Evolutionary conservation across 1,140 invertebrate genomes (phyloP).

Genomic region (Medauroidea extradentata): DNA sequence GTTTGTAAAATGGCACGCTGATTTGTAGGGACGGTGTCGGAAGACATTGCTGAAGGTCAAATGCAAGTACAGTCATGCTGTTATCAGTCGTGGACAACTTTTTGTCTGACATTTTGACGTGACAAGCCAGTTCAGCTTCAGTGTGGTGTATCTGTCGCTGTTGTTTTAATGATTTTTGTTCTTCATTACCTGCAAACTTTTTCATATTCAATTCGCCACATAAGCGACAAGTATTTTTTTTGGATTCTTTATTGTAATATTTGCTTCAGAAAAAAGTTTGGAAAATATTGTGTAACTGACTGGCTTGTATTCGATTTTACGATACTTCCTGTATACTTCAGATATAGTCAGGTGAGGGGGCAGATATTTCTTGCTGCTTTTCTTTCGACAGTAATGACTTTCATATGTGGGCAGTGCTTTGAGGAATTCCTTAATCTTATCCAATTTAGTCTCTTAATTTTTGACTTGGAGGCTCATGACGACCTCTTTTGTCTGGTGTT

Average conservation of each 20-base stretch:
- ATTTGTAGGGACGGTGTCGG: constrained; percentile 30
- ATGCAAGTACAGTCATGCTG: constrained; percentile 20
- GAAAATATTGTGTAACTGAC: constrained; percentile 14
- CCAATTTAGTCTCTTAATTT: no score
- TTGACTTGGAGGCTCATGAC: no score
- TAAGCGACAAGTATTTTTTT: constrained; percentile 25
- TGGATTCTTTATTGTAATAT: constrained; percentile 25
- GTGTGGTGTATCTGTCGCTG: constrained; percentile 5
- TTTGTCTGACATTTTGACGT: not conserved
- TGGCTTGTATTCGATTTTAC: constrained; percentile 9
- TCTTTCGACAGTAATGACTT: no score
- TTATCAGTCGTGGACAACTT: constrained; percentile 8
- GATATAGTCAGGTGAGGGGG: constrained; percentile 9
- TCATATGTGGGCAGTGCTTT: no score
- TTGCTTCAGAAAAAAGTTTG: constrained; percentile 13
- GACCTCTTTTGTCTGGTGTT: no score
- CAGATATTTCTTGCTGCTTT: constrained; percentile 12
- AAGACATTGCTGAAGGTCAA: constrained; percentile 39
- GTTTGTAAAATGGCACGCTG: constrained; percentile 35
- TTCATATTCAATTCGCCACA: constrained; percentile 18
- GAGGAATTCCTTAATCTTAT: no score
- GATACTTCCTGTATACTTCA: constrained; percentile 5
- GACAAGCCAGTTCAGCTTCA: constrained; percentile 10
- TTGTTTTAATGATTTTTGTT: not conserved
- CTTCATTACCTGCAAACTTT: constrained; percentile 11